Base-by-base conservation (phyloP, 2,797 vertebrate species). In the Hyperoplus immaculatus region DNA sequence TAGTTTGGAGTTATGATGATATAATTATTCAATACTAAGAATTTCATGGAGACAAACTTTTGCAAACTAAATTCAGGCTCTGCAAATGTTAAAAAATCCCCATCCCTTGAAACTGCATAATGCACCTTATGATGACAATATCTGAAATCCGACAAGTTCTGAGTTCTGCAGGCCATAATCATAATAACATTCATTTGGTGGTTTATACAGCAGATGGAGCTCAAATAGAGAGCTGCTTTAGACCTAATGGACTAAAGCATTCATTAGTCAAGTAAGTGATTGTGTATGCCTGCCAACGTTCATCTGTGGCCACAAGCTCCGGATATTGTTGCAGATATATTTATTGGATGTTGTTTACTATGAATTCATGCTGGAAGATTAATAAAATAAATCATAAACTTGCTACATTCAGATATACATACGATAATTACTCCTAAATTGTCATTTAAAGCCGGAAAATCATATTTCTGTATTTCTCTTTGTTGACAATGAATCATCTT, bases 241-340 rank as follows among this genome's bases (percentile, higher is more conserved):
- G 18, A 70, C 10, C 12, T 11, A 47, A 38, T 55, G n/a, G 4
- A 16, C 16, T 3, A 42, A 51, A 15, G 41, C 50, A 78, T 68
- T 45, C 53, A 80, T 60, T 61, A 77, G 21, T 13, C 56, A 39
- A 55, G 10, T 57, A 16, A 54, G 8, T 81, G 56, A 46, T 9
- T 9, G 10, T 6, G 4, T 7, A 18, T 2, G 58, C 14, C 36
- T 69, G 63, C 61, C 53, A 64, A 67, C 36, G 3, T 50, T 53
- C 59, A 53, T 42, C 45, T 55, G 57, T 39, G 72, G 46, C 78
- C 72, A 51, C 75, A 82, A 1, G 21, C 46, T 8, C 38, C 29
- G 29, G n/a, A 36, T 45, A 43, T 78, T 55, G 38, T 15, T 39
- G 64, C 13, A 59, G 5, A 47, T 71, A 50, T 69, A 29, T 29